These are phyloP conservation scores for Rhinatrema bivittatum DNA, from an alignment of 2,797 vertebrate genomes.

Conservation along the genomic window DNA sequence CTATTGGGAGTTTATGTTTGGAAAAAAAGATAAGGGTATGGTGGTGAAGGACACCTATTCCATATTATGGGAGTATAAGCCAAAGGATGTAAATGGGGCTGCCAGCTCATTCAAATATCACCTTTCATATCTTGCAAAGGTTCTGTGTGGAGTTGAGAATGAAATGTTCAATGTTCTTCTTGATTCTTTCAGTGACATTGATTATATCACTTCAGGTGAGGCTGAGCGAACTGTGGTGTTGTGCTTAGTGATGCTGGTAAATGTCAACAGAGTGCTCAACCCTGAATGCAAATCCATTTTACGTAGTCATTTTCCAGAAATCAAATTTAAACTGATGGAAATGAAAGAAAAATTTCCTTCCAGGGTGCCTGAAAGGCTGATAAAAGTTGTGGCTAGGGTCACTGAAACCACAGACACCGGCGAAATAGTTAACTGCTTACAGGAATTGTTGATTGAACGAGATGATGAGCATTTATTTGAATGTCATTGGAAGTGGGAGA, in stretches of 20 bases:
- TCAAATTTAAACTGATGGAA: conserved; percentile 17
- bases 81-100: conserved; percentile 37
- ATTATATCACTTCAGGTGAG: conserved; percentile 50
- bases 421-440: conserved; percentile 40
- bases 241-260: conserved; percentile 61
- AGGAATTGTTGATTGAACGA: conserved; percentile 45
- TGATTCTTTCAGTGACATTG: conserved; percentile 46
- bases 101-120: conserved; percentile 44
- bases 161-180: conserved; percentile 51
- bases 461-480: conserved; percentile 57
- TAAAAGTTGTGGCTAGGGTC: conserved; percentile 31
- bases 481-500: conserved; percentile 61
- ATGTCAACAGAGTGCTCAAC: conserved; percentile 37
- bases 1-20: conserved; percentile 62
- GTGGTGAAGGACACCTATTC: conserved; percentile 38
- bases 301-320: conserved; percentile 24
- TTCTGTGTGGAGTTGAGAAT: conserved; percentile 46
- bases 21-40: conserved; percentile 26
- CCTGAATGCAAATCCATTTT: conserved; percentile 20
- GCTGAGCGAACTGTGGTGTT: conserved; percentile 59
- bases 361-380: conserved; percentile 47
- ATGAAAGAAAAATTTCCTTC: conserved; percentile 20
- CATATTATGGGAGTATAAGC: conserved; percentile 59
- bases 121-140: conserved; percentile 48
- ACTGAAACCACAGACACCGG: conserved; percentile 6